Evolutionary conservation across 1,140 invertebrate genomes (phyloP).

Genomic region (Sinonovacula constricta): DNA sequence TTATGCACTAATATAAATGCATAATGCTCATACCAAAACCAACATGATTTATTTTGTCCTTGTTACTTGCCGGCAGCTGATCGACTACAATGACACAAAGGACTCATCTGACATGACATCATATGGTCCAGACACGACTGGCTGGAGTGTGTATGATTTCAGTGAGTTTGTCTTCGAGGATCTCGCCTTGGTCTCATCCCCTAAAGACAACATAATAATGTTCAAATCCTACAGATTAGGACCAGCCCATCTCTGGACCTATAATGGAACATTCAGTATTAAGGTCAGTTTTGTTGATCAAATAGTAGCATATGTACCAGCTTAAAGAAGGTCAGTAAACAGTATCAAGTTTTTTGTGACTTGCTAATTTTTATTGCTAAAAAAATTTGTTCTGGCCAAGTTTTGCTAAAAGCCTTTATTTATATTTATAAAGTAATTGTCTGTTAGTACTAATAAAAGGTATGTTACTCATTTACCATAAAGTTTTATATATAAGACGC

Average conservation of each 20-base stretch:
- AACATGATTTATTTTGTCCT: not conserved
- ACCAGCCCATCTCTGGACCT: not conserved
- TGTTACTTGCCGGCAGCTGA: constrained; percentile 61
- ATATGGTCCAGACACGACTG: constrained; percentile 31
- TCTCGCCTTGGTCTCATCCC: constrained; percentile 13
- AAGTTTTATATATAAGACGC: too few species aligned
- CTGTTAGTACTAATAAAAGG: too few species aligned
- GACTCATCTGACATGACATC: constrained; percentile 61
- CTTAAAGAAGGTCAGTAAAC: too few species aligned
- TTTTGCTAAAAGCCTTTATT: too few species aligned
- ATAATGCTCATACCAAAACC: not conserved
- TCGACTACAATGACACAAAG: constrained; percentile 70
- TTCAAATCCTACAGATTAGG: not conserved
- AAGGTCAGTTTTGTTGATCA: too few species aligned
- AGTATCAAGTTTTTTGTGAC: too few species aligned
- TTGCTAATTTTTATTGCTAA: too few species aligned
- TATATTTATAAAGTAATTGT: too few species aligned
- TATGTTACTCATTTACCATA: too few species aligned
- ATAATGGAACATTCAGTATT: constrained; percentile 55
- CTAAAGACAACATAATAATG: constrained; percentile 34
- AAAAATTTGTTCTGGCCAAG: too few species aligned
- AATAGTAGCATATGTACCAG: too few species aligned
- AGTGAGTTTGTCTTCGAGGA: constrained; percentile 58
- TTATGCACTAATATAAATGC: not conserved
- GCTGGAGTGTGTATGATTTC: constrained; percentile 61